Conservation (phyloP, 2,113 vertebrate species). For the Lipophrys pholis region DNA sequence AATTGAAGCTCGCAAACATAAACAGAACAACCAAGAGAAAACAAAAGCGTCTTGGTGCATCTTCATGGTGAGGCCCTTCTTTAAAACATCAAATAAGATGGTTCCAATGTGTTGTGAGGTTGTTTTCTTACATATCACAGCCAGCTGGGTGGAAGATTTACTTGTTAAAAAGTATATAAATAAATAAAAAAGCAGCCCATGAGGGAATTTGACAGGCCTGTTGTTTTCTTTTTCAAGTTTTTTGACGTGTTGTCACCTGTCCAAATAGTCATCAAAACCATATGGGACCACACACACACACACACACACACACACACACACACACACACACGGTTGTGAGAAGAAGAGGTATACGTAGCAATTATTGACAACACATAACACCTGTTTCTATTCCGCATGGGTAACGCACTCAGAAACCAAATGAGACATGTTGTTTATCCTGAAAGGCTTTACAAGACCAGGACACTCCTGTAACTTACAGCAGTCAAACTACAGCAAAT, state of each 20-base stretch:
- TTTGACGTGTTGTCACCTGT: slow-evolving; percentile 70
- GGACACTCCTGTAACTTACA: slow-evolving; percentile 8
- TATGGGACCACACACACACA: slow-evolving; percentile 61
- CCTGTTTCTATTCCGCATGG: slow-evolving; percentile 71
- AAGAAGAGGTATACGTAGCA: slow-evolving; percentile 45
- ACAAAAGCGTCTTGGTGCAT: not conserved
- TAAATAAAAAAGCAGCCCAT: not conserved
- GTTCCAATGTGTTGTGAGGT: not conserved
- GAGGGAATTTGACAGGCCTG: slow-evolving; percentile 32
- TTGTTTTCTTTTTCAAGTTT: slow-evolving; percentile 44
- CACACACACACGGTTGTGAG: no score
- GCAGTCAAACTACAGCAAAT: not conserved
- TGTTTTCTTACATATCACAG: not conserved
- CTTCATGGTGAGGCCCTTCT: slow-evolving; percentile 10
- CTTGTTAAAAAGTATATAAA: no score
- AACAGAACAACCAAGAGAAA: not conserved
- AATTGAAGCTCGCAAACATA: not conserved
- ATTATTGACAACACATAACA: slow-evolving; percentile 70
- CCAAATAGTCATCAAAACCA: slow-evolving; percentile 62
- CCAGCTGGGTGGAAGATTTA: no score
- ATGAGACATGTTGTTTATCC: slow-evolving; percentile 40
- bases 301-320: slow-evolving; percentile 35
- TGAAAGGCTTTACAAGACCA: slow-evolving; percentile 22
- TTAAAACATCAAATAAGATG: slow-evolving; percentile 21
- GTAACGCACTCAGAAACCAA: slow-evolving; percentile 50